phyloP scores from a whole-genome alignment of 2,888 invertebrate genomes.

The Megamerina dolium region DNA sequence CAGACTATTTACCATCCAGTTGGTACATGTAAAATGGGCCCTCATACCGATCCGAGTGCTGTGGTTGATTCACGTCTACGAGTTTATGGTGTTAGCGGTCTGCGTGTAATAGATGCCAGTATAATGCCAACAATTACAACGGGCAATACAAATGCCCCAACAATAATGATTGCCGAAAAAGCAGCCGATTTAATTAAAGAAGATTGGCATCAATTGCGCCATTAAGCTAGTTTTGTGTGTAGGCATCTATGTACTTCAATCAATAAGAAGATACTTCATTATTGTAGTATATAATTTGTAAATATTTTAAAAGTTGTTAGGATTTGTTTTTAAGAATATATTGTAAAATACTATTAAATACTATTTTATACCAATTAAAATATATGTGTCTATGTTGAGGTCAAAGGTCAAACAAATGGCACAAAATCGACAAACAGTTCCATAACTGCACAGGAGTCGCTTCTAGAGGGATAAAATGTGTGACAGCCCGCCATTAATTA shows the following conservation, averaged over 20 bases:
- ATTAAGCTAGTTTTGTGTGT: not conserved
- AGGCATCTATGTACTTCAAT: not conserved
- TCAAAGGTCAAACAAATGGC: too few species aligned
- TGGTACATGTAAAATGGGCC: constrained; percentile 78
- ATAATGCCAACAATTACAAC: constrained; percentile 74
- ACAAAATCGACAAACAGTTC: too few species aligned
- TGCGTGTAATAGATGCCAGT: constrained; percentile 76
- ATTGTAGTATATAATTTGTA: not conserved
- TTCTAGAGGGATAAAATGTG: too few species aligned
- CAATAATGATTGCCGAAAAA: constrained; percentile 79
- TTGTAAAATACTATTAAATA: too few species aligned
- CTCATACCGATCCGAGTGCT: constrained; percentile 53
- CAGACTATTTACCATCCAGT: constrained; percentile 77
- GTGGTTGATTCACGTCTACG: constrained; percentile 67
- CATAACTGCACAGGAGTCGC: too few species aligned
- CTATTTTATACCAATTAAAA: too few species aligned
- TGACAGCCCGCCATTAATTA: too few species aligned
- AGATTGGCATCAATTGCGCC: constrained; percentile 54
- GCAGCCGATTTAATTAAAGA: constrained; percentile 76
- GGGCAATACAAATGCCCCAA: constrained; percentile 78
- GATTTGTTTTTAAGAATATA: too few species aligned
- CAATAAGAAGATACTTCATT: not conserved
- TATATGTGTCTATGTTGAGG: too few species aligned
- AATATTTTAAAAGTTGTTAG: too few species aligned
- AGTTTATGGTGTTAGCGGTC: constrained; percentile 61